Evolutionary conservation across 2,113 vertebrate species (phyloP), one percentile per base, ranked within the genome.

Genomic region (Zootoca vivipara): DNA sequence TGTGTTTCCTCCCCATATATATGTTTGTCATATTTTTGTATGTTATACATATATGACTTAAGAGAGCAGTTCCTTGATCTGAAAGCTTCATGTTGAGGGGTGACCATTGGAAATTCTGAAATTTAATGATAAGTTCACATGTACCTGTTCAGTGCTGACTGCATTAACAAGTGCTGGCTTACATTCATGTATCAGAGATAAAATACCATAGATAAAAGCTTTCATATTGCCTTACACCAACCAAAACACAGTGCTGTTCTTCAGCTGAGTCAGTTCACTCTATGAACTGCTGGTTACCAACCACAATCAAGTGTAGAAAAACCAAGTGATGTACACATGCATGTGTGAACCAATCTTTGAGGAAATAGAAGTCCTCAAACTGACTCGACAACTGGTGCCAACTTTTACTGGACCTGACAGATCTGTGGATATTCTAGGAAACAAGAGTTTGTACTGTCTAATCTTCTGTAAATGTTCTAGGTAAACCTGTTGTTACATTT

Each of bases 161-260:
- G 94, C 96, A 91, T 88, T 93, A 82, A 95, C 90, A 89, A 95
- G 94, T 95, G 94, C 20, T 64, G 79, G 38, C 26, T n/a, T n/a
- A 20, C 35, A n/a, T 78, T 56, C 56, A 35, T 28, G 3, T 67
- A 56, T 58, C 42, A 20, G 20, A 72, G n/a, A 12, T 69, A 13
- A 3, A 26, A 24, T 8, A 13, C 22, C 30, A 69, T 1, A 1
- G 73, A 33, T 22, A n/a, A 24, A 28, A 70, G 12, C 30, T 24
- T 70, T 1, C 12, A 75, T 26, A 28, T 56, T 26, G n/a, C 33
- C 42, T 33, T 30, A 12, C n/a, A 46, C 26, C 18, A 1, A 20
- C 62, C 35, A 38, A 28, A 13, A 78, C 64, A 35, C 12, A 46
- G 0, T 28, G 64, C 58, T 52, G 33, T 69, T 28, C 40, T 69